Evolutionary conservation across 2,797 vertebrate genomes (phyloP).

Genomic region (Selene dorsalis): DNA sequence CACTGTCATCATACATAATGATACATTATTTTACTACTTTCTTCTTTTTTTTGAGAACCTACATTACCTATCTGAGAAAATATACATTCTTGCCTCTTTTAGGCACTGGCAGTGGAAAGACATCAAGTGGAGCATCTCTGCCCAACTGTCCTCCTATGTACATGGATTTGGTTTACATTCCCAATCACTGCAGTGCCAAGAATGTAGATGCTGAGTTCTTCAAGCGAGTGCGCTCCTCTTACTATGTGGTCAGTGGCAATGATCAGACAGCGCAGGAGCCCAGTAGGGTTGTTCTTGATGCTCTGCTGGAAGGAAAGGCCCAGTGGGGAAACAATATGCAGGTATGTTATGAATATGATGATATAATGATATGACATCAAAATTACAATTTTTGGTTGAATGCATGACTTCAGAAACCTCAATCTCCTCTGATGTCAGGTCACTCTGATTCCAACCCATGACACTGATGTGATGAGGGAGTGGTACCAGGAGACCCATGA

Average conservation of each 20-base stretch:
- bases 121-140: slow-evolving; percentile 81
- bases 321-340: slow-evolving; percentile 96
- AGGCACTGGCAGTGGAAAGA: slow-evolving; percentile 88
- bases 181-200: slow-evolving; percentile 97
- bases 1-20: background rate
- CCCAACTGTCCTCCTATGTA: slow-evolving; percentile 94
- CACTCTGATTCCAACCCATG: slow-evolving; percentile 97
- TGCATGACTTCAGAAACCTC: slow-evolving; percentile 3
- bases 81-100: slow-evolving; percentile 30
- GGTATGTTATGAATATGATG: slow-evolving; percentile 81
- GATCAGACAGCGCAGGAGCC: slow-evolving; percentile 93
- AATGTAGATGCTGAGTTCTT: slow-evolving; percentile 97
- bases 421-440: slow-evolving; percentile 83
- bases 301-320: slow-evolving; percentile 94
- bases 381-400: background rate
- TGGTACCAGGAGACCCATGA: slow-evolving; percentile 99
- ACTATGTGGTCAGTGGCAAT: slow-evolving; percentile 98
- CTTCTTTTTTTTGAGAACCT: background rate
- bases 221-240: slow-evolving; percentile 94
- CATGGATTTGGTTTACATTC: slow-evolving; percentile 97
- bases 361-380: background rate
- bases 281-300: slow-evolving; percentile 92
- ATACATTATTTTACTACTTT: background rate
- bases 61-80: background rate
- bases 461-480: slow-evolving; percentile 98